phyloP scores from a whole-genome alignment of 2,113 vertebrate species.

The Brachionichthys hirsutus region DNA sequence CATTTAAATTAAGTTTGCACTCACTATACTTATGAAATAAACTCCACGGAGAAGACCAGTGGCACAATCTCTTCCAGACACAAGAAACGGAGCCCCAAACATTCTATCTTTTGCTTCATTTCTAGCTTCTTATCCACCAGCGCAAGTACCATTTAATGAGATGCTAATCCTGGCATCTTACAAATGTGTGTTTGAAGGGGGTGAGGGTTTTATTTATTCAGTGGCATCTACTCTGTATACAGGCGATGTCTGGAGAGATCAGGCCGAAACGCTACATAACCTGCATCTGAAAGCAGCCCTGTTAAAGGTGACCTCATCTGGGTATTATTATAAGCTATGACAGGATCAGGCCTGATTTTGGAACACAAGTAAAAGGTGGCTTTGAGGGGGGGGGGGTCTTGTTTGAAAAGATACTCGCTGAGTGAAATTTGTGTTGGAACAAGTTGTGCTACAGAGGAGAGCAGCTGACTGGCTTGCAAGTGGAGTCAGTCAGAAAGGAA shows the following conservation, averaged over 20 bases:
- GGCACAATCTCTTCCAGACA: constrained; percentile 42
- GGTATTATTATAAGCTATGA: constrained; percentile 49
- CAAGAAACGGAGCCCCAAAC: constrained; percentile 7
- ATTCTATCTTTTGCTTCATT: constrained; percentile 32
- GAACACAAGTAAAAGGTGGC: background rate
- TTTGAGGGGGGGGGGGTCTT: constrained; percentile 18
- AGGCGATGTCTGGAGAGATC: constrained; percentile 64
- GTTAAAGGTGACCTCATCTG: constrained; percentile 72
- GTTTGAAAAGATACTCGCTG: constrained; percentile 7
- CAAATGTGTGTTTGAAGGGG: constrained; percentile 58
- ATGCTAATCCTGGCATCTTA: constrained; percentile 72
- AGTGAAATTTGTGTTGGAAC: constrained; percentile 10
- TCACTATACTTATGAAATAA: constrained; percentile 22
- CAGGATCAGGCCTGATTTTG: constrained; percentile 35
- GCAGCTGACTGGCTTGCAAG: constrained; percentile 47
- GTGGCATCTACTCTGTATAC: constrained; percentile 61
- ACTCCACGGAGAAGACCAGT: background rate
- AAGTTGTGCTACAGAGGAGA: constrained; percentile 13
- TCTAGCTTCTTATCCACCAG: constrained; percentile 46
- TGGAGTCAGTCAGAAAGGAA: constrained; percentile 58
- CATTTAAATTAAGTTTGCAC: constrained; percentile 3
- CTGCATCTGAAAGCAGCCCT: constrained; percentile 53
- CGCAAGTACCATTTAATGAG: constrained; percentile 60
- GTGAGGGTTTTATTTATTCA: constrained; percentile 76
- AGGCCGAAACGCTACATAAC: constrained; percentile 45